These are phyloP conservation scores for Ataeniobius toweri DNA, from an alignment of 2,797 vertebrate species.

Conservation along the genomic window DNA sequence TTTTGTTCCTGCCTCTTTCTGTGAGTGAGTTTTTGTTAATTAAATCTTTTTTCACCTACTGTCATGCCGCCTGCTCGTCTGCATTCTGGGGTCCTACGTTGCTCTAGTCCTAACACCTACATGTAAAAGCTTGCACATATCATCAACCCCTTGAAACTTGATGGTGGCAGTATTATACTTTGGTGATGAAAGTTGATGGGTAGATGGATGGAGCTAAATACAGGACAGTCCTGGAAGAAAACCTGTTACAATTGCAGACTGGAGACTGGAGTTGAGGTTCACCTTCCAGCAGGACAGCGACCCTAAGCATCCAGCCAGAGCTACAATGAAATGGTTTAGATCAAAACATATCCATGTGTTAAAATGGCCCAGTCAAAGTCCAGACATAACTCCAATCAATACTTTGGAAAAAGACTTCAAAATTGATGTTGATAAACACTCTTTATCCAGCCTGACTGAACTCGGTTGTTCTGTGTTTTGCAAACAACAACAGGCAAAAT, in stretches of 20 bases:
- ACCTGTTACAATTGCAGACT: too few species aligned
- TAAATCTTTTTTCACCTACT: too few species aligned
- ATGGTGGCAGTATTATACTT: not conserved
- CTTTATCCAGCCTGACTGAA: too few species aligned
- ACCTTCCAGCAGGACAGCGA: not conserved
- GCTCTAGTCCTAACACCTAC: not conserved
- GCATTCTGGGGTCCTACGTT: too few species aligned
- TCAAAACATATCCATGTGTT: not conserved
- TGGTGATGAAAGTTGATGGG: not conserved
- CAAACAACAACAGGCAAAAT: not conserved
- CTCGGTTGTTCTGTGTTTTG: too few species aligned
- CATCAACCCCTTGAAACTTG: not conserved
- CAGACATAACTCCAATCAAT: not conserved
- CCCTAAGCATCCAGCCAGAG: not conserved
- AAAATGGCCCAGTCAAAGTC: not conserved
- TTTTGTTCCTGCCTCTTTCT: too few species aligned
- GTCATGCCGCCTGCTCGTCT: too few species aligned
- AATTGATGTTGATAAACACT: not conserved
- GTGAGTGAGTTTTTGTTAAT: too few species aligned
- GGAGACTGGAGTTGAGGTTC: not conserved
- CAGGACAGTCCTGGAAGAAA: not conserved
- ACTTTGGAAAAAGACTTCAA: not conserved
- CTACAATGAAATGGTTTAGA: not conserved
- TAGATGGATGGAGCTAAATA: too few species aligned
- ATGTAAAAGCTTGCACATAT: not conserved